Evolutionary conservation across 1,140 invertebrate species (phyloP).

Genomic region (Caenorhabditis elegans): WBcel235 BX284604.4:7006501-7007000

Average conservation of each 20-base stretch:
- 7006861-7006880: background rate
- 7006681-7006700: background rate
- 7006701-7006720: slow-evolving; percentile 19
- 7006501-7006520: too few species aligned
- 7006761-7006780: slow-evolving; percentile 1
- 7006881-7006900: background rate
- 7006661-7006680: slow-evolving; percentile 12
- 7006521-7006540: too few species aligned
- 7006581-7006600: too few species aligned
- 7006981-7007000: too few species aligned
- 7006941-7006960: background rate
- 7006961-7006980: background rate
- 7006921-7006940: background rate
- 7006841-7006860: background rate
- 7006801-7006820: background rate
- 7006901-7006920: background rate
- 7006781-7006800: background rate
- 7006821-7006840: background rate
- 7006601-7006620: too few species aligned
- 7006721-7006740: background rate
- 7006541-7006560: too few species aligned
- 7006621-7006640: too few species aligned
- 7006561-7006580: too few species aligned
- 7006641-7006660: slow-evolving; percentile 21
- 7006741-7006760: slow-evolving; percentile 13